Base-by-base conservation (phyloP, 2,888 invertebrate genomes). In the Pseudanteris insignis region DNA sequence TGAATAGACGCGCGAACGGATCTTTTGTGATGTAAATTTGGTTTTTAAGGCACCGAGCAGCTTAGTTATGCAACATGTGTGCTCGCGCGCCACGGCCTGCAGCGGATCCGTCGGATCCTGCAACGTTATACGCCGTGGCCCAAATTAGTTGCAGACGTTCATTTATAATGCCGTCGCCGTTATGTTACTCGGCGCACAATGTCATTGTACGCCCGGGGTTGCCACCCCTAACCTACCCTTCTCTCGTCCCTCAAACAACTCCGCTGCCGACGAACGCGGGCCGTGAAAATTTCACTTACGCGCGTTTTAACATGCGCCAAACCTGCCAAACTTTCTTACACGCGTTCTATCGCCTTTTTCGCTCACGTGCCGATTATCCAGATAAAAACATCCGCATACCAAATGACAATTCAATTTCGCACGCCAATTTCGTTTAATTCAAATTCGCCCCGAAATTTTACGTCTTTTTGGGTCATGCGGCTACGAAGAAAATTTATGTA, bases 71-170 rank as follows among this genome's bases (percentile, higher is more conserved):
- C 48, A 54, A 55, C 55, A 48, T 54, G 51, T 59, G 50, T 53
- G 58, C 48, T 21, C 43, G 32, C 53, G 50, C 53, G 44, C 47
- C 37, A 36, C 55, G 14, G 18, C 34, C 32, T 51, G 50, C 63
- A 63, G 54, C 50, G 50, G 53, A 47, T 50, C 61, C 58, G 57
- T 37, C 53, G 44, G n/a, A n/a, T n/a, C n/a, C n/a, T n/a, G n/a
- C n/a, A n/a, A n/a, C n/a, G n/a, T n/a, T n/a, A n/a, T 38, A 50
- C 62, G 62, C 53, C 60, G 65, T 67, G 71, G 66, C 68, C 67
- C 70, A 75, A 77, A 76, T 76, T 76, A 73, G 74, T 73, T 70
- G 74, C 77, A 73, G 74, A 74, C 73, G 69, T 74, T 75, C 75
- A 72, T 76, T 77, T 75, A 76, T 76, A 75, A 76, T 70, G 65